A percentile compares a stretch with the other conserved stretches of the same genome.
Evolutionary conservation across 1,140 invertebrate genomes (phyloP).

Genomic region (Cherax destructor): DNA sequence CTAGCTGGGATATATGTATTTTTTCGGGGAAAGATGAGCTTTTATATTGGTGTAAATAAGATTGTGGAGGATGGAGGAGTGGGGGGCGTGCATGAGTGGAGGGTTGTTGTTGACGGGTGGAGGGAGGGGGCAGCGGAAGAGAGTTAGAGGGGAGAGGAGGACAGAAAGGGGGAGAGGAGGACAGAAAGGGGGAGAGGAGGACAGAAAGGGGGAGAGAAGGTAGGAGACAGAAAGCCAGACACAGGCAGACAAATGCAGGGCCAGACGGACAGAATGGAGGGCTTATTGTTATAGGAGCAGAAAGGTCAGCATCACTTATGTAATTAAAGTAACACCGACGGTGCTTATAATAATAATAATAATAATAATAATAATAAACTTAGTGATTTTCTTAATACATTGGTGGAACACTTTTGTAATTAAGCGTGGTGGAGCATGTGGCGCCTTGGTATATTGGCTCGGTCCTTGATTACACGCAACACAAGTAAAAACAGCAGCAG

Average conservation of each 20-base stretch:
- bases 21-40: no score
- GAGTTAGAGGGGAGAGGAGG: neutral
- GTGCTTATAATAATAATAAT: no score
- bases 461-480: neutral
- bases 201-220: conserved; percentile 46
- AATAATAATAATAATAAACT: no score
- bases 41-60: no score
- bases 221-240: neutral
- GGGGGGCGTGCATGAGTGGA: neutral
- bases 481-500: neutral
- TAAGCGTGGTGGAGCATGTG: neutral
- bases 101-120: neutral
- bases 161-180: neutral
- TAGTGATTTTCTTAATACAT: no score
- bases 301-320: neutral
- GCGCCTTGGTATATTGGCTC: no score
- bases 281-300: no score
- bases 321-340: no score
- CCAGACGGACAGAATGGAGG: neutral
- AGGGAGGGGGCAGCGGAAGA: neutral
- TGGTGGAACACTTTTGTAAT: neutral
- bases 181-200: conserved; percentile 22
- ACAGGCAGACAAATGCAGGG: conserved; percentile 12
- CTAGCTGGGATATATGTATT: no score
- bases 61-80: no score